Evolutionary conservation across 2,888 invertebrate genomes (phyloP), one percentile per base, ranked within the genome.

Genomic region (Andrena hattorfiana): DNA sequence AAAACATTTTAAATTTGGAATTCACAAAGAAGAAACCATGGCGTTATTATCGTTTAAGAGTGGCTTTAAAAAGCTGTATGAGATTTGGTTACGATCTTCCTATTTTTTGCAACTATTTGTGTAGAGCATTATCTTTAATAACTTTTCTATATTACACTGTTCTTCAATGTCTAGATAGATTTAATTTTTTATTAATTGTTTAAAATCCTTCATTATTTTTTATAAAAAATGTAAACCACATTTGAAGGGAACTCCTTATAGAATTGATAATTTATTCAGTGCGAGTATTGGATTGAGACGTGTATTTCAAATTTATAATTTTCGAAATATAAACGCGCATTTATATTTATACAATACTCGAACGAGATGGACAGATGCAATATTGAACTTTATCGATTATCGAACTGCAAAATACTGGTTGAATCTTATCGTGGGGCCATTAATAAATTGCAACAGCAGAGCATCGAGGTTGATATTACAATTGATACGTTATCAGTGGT

Each of bases 401-500:
- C 28, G 51, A 13, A 10, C 23, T 32, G 63, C 62, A 35, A 63
- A 77, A 68, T 35, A 23, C 32, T 2, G 68, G 30, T n/a, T 35
- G 48, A 63, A 49, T 48, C 59, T 48, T 56, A 68, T 56, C 68
- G 54, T 4, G 2, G 8, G 6, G 20, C 56, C 56, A 28, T 78
- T 64, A 79, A 69, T 69, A 75, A 67, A 75, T 62, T 62, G 68
- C 51, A 63, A 1, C 76, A 16, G 8, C 48, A 48, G 20, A 28
- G 20, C 56, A 35, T 30, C 51, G 23, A 20, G 74, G 56, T 67
- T 51, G 35, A 67, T 75, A 51, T 28, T 51, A 26, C 62, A 48
- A 20, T 48, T 76, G 60, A 79, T 69, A 77, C 42, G 32, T 70
- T 78, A 78, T 74, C 67, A 62, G 23, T 51, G 26, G 48, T 13